Evolutionary conservation across 2,113 vertebrate genomes (phyloP).

Genomic region (Caranx melampygus): DNA sequence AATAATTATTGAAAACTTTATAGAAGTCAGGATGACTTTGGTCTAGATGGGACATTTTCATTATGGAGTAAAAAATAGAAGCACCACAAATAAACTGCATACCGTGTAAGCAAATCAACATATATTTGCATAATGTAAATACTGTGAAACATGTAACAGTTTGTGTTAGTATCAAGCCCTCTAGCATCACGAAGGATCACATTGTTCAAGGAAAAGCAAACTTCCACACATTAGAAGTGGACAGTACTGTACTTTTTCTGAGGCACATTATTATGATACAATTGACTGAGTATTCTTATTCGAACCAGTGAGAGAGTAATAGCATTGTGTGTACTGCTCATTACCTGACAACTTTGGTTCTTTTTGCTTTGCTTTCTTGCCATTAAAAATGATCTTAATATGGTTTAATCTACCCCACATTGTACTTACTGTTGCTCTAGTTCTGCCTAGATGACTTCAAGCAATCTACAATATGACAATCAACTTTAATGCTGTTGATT

Average conservation of each 20-base stretch:
- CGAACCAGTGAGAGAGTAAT: not conserved
- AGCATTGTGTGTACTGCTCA: no score
- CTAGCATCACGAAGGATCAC: not conserved
- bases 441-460: no score
- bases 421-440: no score
- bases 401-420: not conserved
- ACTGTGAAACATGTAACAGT: slow-evolving; percentile 24
- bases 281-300: not conserved
- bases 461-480: not conserved
- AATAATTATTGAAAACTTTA: slow-evolving; percentile 63
- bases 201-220: not conserved
- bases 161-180: slow-evolving; percentile 1
- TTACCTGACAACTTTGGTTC: no score
- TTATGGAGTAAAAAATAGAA: slow-evolving; percentile 26
- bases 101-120: not conserved
- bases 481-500: no score
- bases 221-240: not conserved
- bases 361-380: not conserved
- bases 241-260: not conserved
- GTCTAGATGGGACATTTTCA: slow-evolving; percentile 17
- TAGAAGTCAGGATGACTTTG: slow-evolving; percentile 58
- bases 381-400: not conserved
- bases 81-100: not conserved
- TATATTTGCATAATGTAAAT: slow-evolving; percentile 26
- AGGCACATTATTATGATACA: not conserved